phyloP scores from a whole-genome alignment of 1,140 invertebrate genomes.

The Euwallacea similis region DNA sequence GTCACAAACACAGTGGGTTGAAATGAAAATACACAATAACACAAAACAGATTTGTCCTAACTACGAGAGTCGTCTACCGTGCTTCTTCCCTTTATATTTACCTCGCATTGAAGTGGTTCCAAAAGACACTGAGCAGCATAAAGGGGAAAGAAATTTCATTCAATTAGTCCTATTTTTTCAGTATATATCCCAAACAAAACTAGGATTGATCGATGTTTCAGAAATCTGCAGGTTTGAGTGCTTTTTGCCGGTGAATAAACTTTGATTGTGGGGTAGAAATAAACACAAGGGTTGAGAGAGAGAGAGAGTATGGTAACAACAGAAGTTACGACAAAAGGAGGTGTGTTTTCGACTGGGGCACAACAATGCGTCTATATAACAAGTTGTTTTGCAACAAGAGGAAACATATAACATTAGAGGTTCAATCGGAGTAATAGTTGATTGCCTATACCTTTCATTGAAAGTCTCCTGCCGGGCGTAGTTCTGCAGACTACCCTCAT shows the following conservation, averaged over 20 bases:
- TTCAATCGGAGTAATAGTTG: not conserved
- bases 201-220: constrained; percentile 3
- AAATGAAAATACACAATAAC: constrained; percentile 22
- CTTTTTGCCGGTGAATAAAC: not conserved
- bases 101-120: constrained; percentile 97
- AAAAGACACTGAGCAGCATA: constrained; percentile 90
- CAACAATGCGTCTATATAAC: constrained; percentile 69
- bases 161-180: too few relatives aligned
- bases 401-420: not conserved
- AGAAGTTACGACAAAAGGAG: constrained; percentile 47
- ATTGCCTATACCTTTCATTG: constrained; percentile 83
- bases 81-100: constrained; percentile 58
- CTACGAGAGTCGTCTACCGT: not conserved
- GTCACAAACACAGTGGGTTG: constrained; percentile 39
- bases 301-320: constrained; percentile 20
- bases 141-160: constrained; percentile 52
- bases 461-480: constrained; percentile 93
- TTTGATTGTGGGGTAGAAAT: not conserved
- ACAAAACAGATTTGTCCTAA: not conserved
- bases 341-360: constrained; percentile 64
- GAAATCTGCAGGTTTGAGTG: not conserved
- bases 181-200: too few relatives aligned
- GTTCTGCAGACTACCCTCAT: constrained; percentile 95
- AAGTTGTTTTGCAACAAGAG: constrained; percentile 35
- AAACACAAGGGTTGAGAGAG: constrained; percentile 9